A percentile compares a stretch with the other conserved stretches of the same genome.
Conservation (phyloP, 37 sponge, comb jelly and placozoan species). For the Cladorhizidae sp. region DNA sequence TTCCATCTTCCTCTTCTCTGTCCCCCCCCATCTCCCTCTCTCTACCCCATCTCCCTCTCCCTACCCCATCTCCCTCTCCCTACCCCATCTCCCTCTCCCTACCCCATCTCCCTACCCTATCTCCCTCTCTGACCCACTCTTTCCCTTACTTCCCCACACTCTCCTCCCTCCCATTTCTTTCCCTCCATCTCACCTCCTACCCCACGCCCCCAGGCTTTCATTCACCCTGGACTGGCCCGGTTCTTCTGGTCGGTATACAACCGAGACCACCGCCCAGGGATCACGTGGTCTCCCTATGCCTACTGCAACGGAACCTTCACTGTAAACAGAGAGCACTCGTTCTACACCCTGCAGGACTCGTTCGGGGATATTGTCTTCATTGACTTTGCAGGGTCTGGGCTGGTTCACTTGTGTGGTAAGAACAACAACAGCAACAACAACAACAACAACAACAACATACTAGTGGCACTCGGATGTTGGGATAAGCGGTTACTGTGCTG, state of each 20-base stretch:
- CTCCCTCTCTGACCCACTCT: background rate
- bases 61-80: background rate
- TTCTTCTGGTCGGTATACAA: conserved; percentile 58
- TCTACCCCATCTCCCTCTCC: background rate
- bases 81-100: background rate
- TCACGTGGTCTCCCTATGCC: conserved; percentile 63
- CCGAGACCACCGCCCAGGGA: background rate
- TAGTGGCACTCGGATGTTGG: too few relatives aligned
- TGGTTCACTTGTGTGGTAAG: conserved; percentile 80
- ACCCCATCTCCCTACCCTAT: background rate
- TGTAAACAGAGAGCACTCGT: conserved; percentile 14
- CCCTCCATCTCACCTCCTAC: background rate
- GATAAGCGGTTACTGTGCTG: too few relatives aligned
- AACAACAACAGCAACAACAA: too few relatives aligned
- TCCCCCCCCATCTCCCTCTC: too few relatives aligned
- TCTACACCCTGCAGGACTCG: background rate
- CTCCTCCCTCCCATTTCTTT: background rate
- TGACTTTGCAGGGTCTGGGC: conserved; percentile 91
- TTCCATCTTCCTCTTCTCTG: too few relatives aligned
- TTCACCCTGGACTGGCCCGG: conserved; percentile 74
- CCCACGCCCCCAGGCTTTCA: conserved; percentile 48
- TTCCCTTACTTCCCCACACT: background rate
- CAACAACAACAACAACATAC: too few relatives aligned
- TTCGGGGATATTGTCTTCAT: conserved; percentile 41
- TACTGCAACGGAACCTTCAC: conserved; percentile 75